phyloP scores from a whole-genome alignment of 2,797 vertebrate species.

The Varecia variegata region DNA sequence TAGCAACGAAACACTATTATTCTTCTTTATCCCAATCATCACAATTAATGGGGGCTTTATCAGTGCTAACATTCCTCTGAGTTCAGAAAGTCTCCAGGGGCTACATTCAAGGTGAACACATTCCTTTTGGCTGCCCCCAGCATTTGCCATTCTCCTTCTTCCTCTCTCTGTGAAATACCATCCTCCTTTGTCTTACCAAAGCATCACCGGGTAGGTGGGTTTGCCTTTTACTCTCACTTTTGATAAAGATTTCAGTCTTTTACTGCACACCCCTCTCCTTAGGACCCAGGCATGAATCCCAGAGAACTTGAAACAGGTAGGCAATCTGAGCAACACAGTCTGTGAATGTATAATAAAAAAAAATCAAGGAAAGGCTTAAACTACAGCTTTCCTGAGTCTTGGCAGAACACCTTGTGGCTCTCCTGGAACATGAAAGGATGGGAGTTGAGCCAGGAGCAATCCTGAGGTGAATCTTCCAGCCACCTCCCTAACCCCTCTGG shows the following conservation, averaged over 20 bases:
- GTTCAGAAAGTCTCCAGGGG: neutral
- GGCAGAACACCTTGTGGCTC: neutral
- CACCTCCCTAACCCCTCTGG: neutral
- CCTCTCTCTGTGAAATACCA: neutral
- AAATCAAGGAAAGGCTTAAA: neutral
- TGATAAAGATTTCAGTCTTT: neutral
- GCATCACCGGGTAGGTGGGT: neutral
- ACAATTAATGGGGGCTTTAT: neutral
- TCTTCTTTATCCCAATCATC: neutral
- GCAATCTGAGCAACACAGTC: neutral
- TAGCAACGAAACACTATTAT: neutral
- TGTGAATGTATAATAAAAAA: neutral
- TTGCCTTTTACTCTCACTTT: neutral
- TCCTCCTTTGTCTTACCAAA: neutral
- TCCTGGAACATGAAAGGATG: neutral
- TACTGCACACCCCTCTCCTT: neutral
- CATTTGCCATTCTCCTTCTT: neutral
- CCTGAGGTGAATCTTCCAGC: neutral
- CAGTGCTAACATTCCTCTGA: neutral
- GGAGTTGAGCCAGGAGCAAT: neutral
- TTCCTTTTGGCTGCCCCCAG: neutral
- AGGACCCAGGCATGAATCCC: neutral
- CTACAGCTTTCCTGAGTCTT: neutral
- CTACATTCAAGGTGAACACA: neutral
- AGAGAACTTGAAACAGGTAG: neutral